A percentile compares a stretch with the other conserved stretches of the same genome.
Evolutionary conservation across 2,113 vertebrate genomes (phyloP).

Genomic region (Hemiscyllium ocellatum): DNA sequence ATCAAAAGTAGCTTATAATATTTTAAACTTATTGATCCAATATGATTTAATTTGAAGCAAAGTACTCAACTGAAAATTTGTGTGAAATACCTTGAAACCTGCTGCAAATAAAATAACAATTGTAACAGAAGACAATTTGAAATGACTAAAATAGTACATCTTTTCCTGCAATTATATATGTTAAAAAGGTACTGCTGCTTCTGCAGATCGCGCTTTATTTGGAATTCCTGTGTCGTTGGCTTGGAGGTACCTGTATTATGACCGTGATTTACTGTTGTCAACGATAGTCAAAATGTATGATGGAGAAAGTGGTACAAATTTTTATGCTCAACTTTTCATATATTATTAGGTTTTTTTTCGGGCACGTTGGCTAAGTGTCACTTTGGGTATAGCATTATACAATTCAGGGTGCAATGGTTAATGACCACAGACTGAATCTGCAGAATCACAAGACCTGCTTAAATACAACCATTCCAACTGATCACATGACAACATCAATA

Average conservation of each 20-base stretch:
- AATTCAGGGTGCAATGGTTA: background rate
- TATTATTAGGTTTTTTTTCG: background rate
- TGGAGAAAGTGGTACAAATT: background rate
- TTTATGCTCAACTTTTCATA: background rate
- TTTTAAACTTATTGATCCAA: constrained; percentile 29
- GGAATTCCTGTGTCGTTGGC: background rate
- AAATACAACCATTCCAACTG: background rate
- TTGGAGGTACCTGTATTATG: background rate
- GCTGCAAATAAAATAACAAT: background rate
- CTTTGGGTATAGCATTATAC: background rate
- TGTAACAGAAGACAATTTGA: background rate
- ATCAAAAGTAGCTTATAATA: constrained; percentile 25
- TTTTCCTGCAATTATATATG: background rate
- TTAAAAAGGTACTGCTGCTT: background rate
- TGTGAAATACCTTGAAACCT: too few species aligned
- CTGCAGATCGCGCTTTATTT: background rate
- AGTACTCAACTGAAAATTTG: background rate
- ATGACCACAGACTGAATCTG: background rate
- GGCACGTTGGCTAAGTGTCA: background rate
- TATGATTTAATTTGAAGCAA: background rate
- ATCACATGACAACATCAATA: background rate
- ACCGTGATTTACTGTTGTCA: background rate
- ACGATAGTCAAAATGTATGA: background rate
- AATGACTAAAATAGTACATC: too few species aligned
- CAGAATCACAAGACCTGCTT: background rate